These are phyloP conservation scores for Anoplius nigerrimus DNA, from an alignment of 2,888 invertebrate species.

Conservation along the genomic window DNA sequence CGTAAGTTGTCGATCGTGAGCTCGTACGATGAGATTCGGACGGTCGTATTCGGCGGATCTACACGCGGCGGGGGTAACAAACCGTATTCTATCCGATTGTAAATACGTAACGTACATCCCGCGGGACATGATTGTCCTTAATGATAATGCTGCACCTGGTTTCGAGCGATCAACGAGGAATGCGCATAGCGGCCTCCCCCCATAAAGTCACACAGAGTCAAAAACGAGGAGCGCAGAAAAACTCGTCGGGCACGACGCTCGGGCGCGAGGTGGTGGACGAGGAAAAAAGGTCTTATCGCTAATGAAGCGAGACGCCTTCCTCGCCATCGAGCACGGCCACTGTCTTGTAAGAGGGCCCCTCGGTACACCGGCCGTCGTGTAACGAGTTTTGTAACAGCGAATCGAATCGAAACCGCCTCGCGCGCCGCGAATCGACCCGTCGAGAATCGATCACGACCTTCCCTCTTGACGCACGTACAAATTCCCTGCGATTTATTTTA, in stretches of 20 bases:
- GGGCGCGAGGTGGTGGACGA: conserved; percentile 25
- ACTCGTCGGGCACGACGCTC: conserved; percentile 44
- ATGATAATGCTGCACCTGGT: conserved; percentile 54
- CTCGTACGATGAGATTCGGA: too few relatives aligned
- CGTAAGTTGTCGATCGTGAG: too few relatives aligned
- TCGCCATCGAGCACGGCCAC: conserved; percentile 57
- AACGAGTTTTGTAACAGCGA: conserved; percentile 64
- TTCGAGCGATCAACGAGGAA: conserved; percentile 57
- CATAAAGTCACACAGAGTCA: conserved; percentile 47
- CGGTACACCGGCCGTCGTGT: conserved; percentile 57
- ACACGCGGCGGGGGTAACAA: too few relatives aligned
- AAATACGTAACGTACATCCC: conserved; percentile 7
- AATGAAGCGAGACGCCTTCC: conserved; percentile 70
- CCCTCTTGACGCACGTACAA: conserved; percentile 9
- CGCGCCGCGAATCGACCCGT: conserved; percentile 41
- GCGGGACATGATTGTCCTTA: conserved; percentile 45
- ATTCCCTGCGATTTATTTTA: conserved; percentile 8
- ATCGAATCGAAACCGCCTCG: conserved; percentile 54
- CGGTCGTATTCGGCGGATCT: too few relatives aligned
- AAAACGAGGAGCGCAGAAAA: conserved; percentile 43
- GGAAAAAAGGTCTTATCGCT: conserved; percentile 61
- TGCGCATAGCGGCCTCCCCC: conserved; percentile 41
- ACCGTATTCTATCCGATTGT: neutral
- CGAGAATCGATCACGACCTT: conserved; percentile 48
- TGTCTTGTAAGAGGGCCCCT: conserved; percentile 58